A percentile compares a stretch with the other conserved stretches of the same genome.
Evolutionary conservation across 2,797 vertebrate species (phyloP).

Genomic region (Anguilla marmorata): DNA sequence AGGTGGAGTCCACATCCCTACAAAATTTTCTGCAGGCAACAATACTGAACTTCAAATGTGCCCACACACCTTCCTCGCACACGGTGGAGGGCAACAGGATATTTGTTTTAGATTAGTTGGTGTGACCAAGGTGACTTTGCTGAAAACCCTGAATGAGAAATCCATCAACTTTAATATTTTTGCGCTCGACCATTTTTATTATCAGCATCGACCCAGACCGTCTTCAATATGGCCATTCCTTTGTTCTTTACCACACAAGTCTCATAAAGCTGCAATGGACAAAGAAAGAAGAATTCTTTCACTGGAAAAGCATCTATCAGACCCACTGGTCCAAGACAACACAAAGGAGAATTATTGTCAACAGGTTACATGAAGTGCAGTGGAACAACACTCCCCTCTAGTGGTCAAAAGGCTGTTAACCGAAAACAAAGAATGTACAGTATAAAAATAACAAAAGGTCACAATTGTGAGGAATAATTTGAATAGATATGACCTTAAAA

Average conservation of each 20-base stretch:
- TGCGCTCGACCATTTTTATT: neutral
- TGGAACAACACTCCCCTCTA: slow-evolving; percentile 58
- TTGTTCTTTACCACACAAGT: slow-evolving; percentile 49
- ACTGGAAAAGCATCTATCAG: slow-evolving; percentile 51
- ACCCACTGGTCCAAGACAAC: slow-evolving; percentile 42
- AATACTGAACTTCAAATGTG: neutral
- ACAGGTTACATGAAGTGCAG: slow-evolving; percentile 11
- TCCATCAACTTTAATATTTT: slow-evolving; percentile 6
- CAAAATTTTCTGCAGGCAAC: neutral
- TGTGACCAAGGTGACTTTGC: neutral
- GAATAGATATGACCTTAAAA: neutral
- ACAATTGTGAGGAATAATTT: neutral
- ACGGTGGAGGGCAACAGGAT: neutral
- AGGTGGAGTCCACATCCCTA: neutral
- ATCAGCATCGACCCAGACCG: slow-evolving; percentile 7
- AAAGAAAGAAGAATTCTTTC: slow-evolving; percentile 53
- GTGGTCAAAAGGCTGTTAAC: slow-evolving; percentile 26
- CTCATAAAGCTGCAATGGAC: slow-evolving; percentile 46
- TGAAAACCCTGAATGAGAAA: neutral
- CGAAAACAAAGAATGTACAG: neutral
- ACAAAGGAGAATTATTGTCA: slow-evolving; percentile 42
- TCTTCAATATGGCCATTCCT: slow-evolving; percentile 45
- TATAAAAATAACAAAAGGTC: neutral
- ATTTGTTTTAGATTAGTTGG: neutral
- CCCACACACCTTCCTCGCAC: neutral